Evolutionary conservation across 2,797 vertebrate genomes (phyloP).

Genomic region (Cygnus olor): DNA sequence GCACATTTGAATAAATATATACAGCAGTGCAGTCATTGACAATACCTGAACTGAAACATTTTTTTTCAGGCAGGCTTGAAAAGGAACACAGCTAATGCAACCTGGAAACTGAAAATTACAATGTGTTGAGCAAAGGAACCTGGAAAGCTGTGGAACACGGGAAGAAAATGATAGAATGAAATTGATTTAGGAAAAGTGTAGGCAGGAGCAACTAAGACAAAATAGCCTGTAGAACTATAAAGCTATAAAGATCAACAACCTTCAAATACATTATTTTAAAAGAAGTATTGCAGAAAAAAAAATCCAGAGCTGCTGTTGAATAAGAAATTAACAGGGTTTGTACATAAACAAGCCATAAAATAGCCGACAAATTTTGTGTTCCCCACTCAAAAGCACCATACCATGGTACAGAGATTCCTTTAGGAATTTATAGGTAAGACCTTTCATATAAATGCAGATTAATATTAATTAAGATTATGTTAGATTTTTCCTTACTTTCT

Average conservation of each 20-base stretch:
- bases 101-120: not conserved
- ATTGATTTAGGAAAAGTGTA: not conserved
- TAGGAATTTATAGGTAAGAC: not conserved
- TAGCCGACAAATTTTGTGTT: not conserved
- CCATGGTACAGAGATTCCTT: not conserved
- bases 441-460: not conserved
- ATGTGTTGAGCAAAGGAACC: not conserved
- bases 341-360: not conserved
- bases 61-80: not conserved
- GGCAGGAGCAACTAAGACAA: not conserved
- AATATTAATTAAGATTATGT: not conserved
- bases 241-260: not conserved
- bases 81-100: not conserved
- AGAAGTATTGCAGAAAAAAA: not conserved
- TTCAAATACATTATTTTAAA: not conserved
- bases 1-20: not conserved
- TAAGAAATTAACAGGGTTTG: slow-evolving; percentile 1
- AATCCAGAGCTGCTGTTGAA: not conserved
- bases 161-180: slow-evolving; percentile 12
- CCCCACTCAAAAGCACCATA: not conserved
- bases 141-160: not conserved
- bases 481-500: slow-evolving; percentile 38
- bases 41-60: not conserved
- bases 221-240: not conserved
- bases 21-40: not conserved